These are phyloP conservation scores for Macrotis lagotis DNA, from an alignment of 2,113 vertebrate genomes.

Conservation along the genomic window DNA sequence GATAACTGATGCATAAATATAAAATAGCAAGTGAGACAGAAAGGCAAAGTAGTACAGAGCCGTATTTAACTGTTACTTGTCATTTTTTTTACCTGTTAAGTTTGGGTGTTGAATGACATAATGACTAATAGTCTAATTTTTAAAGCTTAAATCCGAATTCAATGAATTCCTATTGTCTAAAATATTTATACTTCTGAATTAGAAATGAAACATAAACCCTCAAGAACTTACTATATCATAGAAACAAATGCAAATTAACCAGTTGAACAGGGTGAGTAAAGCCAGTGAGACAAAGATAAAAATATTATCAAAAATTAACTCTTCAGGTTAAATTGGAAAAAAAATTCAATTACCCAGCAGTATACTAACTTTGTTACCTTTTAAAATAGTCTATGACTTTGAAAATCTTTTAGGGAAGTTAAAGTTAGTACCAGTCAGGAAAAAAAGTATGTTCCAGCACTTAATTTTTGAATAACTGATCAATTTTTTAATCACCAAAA, in stretches of 20 bases:
- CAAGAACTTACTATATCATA: background rate
- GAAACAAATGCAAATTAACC: background rate
- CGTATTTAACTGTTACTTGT: background rate
- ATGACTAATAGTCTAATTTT: background rate
- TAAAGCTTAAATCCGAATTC: background rate
- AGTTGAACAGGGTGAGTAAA: background rate
- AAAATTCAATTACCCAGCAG: background rate
- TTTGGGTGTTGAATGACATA: background rate
- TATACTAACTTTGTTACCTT: background rate
- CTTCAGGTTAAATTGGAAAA: background rate
- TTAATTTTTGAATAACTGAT: background rate
- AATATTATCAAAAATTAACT: background rate
- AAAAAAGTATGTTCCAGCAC: background rate
- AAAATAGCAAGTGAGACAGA: background rate
- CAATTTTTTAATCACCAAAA: background rate
- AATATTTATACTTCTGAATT: background rate
- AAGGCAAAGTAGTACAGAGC: background rate
- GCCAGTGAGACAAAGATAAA: background rate
- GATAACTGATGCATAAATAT: background rate
- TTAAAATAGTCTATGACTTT: background rate
- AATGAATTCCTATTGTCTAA: background rate
- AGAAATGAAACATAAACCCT: background rate
- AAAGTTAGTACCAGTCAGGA: background rate
- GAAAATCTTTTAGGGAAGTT: background rate
- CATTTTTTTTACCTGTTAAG: background rate